Conservation (phyloP, 1,140 invertebrate species). For the Caenorhabditis latens region DNA sequence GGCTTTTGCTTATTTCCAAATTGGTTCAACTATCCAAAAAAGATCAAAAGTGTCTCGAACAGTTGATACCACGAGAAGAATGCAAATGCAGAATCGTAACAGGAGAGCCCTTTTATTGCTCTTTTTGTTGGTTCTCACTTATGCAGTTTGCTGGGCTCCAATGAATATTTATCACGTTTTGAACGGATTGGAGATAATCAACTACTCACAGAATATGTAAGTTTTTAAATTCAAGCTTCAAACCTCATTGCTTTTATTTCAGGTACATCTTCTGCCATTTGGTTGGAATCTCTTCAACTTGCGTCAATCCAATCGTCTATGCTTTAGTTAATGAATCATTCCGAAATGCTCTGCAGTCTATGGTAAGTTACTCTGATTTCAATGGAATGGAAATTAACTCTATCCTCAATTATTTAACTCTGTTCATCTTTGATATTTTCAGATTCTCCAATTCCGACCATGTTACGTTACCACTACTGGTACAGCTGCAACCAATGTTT, state of each 20-base stretch:
- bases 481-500: slow-evolving; percentile 41
- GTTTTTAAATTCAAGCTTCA: slow-evolving; percentile 6
- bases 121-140: slow-evolving; percentile 72
- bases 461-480: slow-evolving; percentile 62
- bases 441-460: slow-evolving; percentile 69
- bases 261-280: slow-evolving; percentile 77
- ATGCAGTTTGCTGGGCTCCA: slow-evolving; percentile 75
- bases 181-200: slow-evolving; percentile 75
- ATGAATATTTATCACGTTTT: slow-evolving; percentile 77
- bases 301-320: slow-evolving; percentile 75
- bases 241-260: slow-evolving; percentile 15
- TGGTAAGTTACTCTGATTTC: slow-evolving; percentile 64
- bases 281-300: slow-evolving; percentile 75
- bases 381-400: neutral
- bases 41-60: slow-evolving; percentile 71
- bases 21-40: slow-evolving; percentile 75
- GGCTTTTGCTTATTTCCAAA: slow-evolving; percentile 76
- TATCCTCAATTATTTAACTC: no score
- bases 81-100: slow-evolving; percentile 65
- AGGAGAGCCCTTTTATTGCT: slow-evolving; percentile 72
- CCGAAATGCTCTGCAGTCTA: slow-evolving; percentile 53
- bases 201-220: slow-evolving; percentile 76
- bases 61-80: slow-evolving; percentile 66
- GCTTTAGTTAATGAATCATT: slow-evolving; percentile 73
- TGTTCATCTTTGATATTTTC: neutral